Conservation (phyloP, 2,113 vertebrate genomes). For the Nibea coibor region DNA sequence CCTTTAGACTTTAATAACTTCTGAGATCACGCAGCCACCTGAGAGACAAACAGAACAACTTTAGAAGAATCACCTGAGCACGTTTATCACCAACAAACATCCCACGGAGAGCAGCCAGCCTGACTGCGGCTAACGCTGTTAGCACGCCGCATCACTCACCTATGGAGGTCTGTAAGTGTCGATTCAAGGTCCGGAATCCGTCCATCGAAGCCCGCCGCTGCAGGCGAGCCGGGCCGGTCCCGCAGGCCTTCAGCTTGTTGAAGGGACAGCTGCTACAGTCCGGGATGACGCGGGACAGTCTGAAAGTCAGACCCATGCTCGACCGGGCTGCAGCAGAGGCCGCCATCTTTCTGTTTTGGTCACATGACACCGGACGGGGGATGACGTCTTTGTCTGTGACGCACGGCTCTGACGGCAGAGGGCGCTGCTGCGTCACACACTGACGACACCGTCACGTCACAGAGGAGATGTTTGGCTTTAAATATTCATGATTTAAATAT, state of each 20-base stretch:
- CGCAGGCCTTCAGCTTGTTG: constrained; percentile 57
- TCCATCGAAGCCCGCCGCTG: constrained; percentile 38
- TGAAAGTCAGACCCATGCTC: constrained; percentile 80
- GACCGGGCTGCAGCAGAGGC: constrained; percentile 76
- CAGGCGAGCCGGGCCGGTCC: neutral
- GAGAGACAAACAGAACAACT: neutral
- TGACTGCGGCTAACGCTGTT: constrained; percentile 40
- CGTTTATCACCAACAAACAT: neutral
- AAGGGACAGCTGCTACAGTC: constrained; percentile 75
- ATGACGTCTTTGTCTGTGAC: fast-evolving
- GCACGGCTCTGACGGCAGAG: constrained; percentile 43
- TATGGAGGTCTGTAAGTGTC: constrained; percentile 78
- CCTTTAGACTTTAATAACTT: neutral
- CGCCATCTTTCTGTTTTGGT: constrained; percentile 84
- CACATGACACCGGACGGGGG: constrained; percentile 55
- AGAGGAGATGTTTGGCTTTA: no score
- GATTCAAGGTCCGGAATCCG: constrained; percentile 66
- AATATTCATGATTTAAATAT: no score
- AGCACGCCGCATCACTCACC: constrained; percentile 72
- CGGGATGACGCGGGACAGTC: constrained; percentile 69
- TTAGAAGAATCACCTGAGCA: fast-evolving
- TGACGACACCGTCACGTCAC: no score
- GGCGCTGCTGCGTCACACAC: constrained; percentile 6
- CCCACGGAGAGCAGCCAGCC: neutral
- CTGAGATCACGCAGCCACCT: neutral